Evolutionary conservation across 2,797 vertebrate genomes (phyloP).

Genomic region (Cynopterus sphinx): DNA sequence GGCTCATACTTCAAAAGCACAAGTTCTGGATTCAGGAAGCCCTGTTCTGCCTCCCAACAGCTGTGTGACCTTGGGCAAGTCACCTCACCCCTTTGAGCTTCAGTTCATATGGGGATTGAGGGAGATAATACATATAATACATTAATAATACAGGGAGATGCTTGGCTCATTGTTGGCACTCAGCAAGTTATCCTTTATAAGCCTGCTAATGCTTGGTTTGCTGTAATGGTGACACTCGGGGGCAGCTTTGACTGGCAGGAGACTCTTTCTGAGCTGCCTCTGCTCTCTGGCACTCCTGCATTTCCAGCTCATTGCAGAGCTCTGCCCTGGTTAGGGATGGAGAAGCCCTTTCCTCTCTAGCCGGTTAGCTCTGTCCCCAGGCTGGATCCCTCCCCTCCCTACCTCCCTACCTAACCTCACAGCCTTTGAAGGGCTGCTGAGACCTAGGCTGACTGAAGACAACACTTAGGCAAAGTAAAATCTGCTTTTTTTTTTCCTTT

Average conservation of each 20-base stretch:
- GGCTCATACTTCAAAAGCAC: background rate
- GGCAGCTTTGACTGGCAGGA: background rate
- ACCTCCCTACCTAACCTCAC: background rate
- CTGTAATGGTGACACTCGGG: too few relatives aligned
- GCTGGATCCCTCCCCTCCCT: background rate
- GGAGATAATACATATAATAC: background rate
- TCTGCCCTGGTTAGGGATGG: background rate
- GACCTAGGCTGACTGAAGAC: conserved; percentile 36
- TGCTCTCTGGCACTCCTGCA: background rate
- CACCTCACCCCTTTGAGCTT: background rate
- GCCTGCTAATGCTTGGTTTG: background rate
- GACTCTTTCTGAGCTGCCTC: background rate
- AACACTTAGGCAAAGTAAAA: conserved; percentile 14
- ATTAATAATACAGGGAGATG: background rate
- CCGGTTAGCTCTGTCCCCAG: conserved; percentile 19
- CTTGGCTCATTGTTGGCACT: background rate
- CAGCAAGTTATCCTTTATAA: background rate
- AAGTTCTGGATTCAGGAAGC: background rate
- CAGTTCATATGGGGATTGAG: background rate
- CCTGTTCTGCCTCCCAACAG: background rate
- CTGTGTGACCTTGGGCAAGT: conserved; percentile 49
- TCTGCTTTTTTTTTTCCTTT: background rate
- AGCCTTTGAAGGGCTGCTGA: conserved; percentile 49
- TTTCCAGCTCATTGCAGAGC: background rate
- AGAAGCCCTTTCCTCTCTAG: conserved; percentile 33